These are phyloP conservation scores for Gisinianus flammeolus DNA, from an alignment of 2,888 invertebrate species.

Conservation along the genomic window DNA sequence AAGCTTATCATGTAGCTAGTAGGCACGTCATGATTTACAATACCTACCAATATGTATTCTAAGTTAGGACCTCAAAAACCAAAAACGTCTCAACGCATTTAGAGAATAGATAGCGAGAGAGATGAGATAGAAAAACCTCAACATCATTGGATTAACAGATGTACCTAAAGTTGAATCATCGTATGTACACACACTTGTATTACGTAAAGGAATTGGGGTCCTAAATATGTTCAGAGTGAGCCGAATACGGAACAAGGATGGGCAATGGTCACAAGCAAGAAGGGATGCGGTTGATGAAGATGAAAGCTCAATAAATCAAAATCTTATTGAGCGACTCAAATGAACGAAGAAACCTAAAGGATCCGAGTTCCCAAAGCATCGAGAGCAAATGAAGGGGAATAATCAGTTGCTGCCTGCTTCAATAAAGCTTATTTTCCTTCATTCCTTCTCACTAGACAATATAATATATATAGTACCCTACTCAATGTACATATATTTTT, in stretches of 20 bases:
- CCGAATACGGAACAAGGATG: neutral
- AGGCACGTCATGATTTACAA: conserved; percentile 33
- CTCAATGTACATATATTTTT: neutral
- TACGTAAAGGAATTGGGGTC: neutral
- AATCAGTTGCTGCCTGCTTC: conserved; percentile 27
- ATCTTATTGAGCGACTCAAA: conserved; percentile 46
- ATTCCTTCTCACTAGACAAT: neutral
- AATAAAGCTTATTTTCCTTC: conserved; percentile 7
- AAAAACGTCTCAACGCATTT: neutral
- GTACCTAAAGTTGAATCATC: neutral
- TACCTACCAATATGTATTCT: neutral
- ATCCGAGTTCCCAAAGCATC: conserved; percentile 4
- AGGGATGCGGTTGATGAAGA: conserved; percentile 39
- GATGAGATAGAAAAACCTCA: conserved; percentile 17
- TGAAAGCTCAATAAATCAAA: conserved; percentile 52
- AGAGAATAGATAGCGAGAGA: neutral
- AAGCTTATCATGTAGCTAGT: neutral
- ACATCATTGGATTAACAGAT: conserved; percentile 27
- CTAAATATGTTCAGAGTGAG: conserved; percentile 1
- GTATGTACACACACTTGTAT: neutral
- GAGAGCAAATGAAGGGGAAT: conserved; percentile 37
- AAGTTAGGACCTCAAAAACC: neutral
- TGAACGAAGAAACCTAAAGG: conserved; percentile 17
- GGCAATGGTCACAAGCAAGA: conserved; percentile 3
- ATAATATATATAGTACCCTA: neutral